Conservation (phyloP, 2,888 invertebrate species). For the Schizotus pectinicornis region DNA sequence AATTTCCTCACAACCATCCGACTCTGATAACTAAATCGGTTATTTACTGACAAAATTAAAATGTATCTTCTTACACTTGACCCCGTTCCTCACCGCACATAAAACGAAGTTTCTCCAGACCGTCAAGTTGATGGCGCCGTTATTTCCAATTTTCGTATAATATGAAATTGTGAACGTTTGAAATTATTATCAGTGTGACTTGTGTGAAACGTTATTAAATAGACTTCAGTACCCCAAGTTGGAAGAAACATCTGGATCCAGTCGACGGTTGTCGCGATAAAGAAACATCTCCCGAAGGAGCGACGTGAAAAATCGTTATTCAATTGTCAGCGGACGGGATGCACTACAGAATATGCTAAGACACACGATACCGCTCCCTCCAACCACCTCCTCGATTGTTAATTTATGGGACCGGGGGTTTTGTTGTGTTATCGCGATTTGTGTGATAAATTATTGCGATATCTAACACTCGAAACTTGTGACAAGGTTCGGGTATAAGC, state of each 20-base stretch:
- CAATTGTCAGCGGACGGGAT: conserved; percentile 28
- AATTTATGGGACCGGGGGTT: too few species aligned
- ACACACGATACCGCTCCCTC: too few species aligned
- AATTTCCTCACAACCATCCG: too few species aligned
- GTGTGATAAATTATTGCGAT: too few species aligned
- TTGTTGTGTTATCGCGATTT: too few species aligned
- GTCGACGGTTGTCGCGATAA: conserved; percentile 41
- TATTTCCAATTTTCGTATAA: conserved; percentile 26
- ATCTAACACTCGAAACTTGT: too few species aligned
- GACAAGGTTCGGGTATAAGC: too few species aligned
- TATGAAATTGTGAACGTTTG: conserved; percentile 25
- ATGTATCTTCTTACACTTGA: conserved; percentile 21
- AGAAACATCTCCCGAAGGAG: conserved; percentile 40
- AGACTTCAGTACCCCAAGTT: conserved; percentile 39
- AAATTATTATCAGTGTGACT: conserved; percentile 33
- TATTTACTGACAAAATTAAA: conserved; percentile 13
- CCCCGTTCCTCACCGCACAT: conserved; percentile 13
- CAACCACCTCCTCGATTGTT: too few species aligned
- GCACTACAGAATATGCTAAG: too few species aligned
- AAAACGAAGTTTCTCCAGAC: conserved; percentile 17
- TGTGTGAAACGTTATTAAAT: conserved; percentile 42
- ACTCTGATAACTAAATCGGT: too few species aligned
- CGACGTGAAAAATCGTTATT: conserved; percentile 45
- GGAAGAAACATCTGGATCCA: conserved; percentile 36
- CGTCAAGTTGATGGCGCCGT: conserved; percentile 17